phyloP scores from a whole-genome alignment of 1,140 invertebrate genomes.

The Saccostrea echinata region DNA sequence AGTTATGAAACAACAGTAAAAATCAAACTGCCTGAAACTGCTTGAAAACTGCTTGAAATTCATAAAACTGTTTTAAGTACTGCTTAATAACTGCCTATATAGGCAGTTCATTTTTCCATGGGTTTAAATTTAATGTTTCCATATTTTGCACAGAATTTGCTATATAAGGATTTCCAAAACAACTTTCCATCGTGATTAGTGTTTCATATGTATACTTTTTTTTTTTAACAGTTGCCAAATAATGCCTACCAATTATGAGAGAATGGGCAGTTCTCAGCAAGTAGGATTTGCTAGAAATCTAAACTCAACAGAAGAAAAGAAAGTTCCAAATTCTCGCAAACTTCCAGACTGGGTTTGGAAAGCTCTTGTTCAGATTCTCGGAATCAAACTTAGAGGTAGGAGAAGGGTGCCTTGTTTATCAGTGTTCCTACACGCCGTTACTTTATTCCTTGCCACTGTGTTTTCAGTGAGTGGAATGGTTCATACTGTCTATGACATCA shows the following conservation, averaged over 20 bases:
- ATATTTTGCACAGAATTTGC: too few relatives aligned
- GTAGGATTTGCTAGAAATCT: background rate
- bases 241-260: slow-evolving; percentile 15
- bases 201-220: background rate
- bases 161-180: too few relatives aligned
- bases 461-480: slow-evolving; percentile 70
- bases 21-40: too few relatives aligned
- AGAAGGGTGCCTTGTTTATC: slow-evolving; percentile 66
- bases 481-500: slow-evolving; percentile 76
- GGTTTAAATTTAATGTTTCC: too few relatives aligned
- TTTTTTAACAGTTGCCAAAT: background rate
- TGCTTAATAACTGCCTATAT: too few relatives aligned
- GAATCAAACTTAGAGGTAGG: slow-evolving; percentile 64
- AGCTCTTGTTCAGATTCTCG: slow-evolving; percentile 65
- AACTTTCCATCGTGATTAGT: too few relatives aligned
- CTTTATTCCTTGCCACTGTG: slow-evolving; percentile 67
- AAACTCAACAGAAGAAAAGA: slow-evolving; percentile 42
- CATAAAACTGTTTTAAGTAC: too few relatives aligned
- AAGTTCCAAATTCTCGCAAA: slow-evolving; percentile 62
- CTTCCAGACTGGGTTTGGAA: slow-evolving; percentile 70
- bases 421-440: slow-evolving; percentile 72
- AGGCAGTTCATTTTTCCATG: too few relatives aligned
- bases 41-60: too few relatives aligned
- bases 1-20: too few relatives aligned
- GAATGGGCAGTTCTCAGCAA: background rate